Percentiles rank a stretch among this genome's conserved stretches.
These are phyloP conservation scores for Dicerorhinus sumatrensis DNA, from an alignment of 2,113 vertebrate genomes.

Conservation along the genomic window DNA sequence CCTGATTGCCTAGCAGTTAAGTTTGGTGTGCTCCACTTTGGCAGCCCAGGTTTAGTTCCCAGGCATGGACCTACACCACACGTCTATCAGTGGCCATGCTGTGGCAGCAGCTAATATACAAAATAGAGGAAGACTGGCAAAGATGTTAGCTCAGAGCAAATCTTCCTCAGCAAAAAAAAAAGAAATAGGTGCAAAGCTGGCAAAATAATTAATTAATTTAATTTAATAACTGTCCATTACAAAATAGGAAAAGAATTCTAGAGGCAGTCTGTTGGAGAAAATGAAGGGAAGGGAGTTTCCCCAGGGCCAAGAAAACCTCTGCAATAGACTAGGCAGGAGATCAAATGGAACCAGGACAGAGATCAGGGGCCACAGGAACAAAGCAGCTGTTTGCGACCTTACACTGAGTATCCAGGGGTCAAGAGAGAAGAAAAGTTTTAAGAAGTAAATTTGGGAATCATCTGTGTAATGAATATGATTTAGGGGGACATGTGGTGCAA, in stretches of 20 bases:
- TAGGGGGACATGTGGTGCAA: background rate
- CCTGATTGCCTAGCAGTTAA: no score
- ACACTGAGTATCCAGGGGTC: background rate
- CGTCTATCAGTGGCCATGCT: no score
- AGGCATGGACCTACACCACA: no score
- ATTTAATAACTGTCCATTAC: background rate
- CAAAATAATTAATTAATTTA: background rate
- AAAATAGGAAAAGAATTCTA: constrained; percentile 14
- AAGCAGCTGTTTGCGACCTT: background rate
- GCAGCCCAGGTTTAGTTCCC: no score
- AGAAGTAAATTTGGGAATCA: background rate
- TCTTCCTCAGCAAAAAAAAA: background rate
- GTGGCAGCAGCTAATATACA: no score
- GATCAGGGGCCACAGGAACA: background rate
- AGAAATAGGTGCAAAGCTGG: background rate
- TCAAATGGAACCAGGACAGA: background rate
- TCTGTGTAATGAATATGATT: background rate
- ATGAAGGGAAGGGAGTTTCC: background rate
- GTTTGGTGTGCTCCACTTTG: no score
- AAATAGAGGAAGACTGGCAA: no score
- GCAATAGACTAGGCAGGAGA: background rate
- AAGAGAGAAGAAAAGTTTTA: background rate
- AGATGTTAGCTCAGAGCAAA: no score
- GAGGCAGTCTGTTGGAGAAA: background rate
- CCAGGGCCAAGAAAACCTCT: background rate